A percentile compares a stretch with the other conserved stretches of the same genome.
Conservation (phyloP, 2,113 vertebrate genomes). For the Dendrocopos noguchii region DNA sequence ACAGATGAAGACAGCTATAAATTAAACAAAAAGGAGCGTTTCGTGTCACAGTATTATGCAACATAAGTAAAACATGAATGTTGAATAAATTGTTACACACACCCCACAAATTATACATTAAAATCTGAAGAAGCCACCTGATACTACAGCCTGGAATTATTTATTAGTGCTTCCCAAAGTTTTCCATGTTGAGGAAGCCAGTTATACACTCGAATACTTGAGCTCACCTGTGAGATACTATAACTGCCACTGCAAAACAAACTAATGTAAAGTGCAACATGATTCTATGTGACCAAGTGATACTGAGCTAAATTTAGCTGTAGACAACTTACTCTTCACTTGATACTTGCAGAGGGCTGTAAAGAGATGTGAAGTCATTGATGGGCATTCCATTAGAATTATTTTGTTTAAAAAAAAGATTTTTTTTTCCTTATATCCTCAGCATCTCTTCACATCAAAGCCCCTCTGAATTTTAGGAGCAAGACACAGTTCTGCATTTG, state of each 20-base stretch:
- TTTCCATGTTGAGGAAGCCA: slow-evolving; percentile 70
- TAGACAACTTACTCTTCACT: slow-evolving; percentile 55
- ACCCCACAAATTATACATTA: not conserved
- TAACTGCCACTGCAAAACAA: slow-evolving; percentile 67
- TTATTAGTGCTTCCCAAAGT: slow-evolving; percentile 67
- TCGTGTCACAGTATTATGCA: not conserved
- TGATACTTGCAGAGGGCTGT: slow-evolving; percentile 49
- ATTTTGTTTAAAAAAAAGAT: not conserved
- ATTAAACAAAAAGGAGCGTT: slow-evolving; percentile 5
- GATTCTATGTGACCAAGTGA: slow-evolving; percentile 68
- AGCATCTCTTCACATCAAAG: not conserved
- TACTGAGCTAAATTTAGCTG: slow-evolving; percentile 79
- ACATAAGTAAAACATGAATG: not conserved
- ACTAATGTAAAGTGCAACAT: slow-evolving; percentile 73
- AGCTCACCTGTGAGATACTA: slow-evolving; percentile 50
- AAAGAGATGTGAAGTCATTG: not conserved
- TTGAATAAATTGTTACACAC: not conserved
- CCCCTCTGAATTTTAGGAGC: not conserved
- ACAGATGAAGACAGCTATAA: not conserved
- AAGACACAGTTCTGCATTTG: not conserved
- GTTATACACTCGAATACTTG: slow-evolving; percentile 49
- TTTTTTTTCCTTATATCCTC: not conserved
- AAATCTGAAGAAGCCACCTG: slow-evolving; percentile 54
- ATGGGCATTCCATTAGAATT: not conserved
- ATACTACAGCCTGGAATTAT: slow-evolving; percentile 74